Percentiles rank a stretch among this genome's conserved stretches.
Evolutionary conservation across 2,888 invertebrate genomes (phyloP).

Genomic region (Ganaspis brasiliensis): DNA sequence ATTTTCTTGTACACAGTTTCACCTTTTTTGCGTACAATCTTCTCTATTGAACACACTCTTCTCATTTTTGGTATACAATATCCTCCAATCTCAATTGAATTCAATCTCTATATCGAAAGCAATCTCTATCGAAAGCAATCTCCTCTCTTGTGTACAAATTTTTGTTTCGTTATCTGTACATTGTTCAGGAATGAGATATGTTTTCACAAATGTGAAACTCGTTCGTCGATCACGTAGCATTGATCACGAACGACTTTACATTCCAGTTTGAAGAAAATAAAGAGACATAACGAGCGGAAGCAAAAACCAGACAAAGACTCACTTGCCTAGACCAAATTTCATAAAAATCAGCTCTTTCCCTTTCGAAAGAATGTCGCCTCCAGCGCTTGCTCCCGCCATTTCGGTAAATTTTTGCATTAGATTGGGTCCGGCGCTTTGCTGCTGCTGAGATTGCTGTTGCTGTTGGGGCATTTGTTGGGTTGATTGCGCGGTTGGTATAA

Average conservation of each 20-base stretch:
- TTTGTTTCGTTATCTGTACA: neutral
- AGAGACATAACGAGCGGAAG: neutral
- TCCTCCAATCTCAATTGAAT: too few relatives aligned
- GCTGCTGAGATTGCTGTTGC: slow-evolving; percentile 80
- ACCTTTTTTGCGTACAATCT: too few relatives aligned
- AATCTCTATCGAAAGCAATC: too few relatives aligned
- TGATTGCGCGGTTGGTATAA: slow-evolving; percentile 61
- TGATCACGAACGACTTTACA: slow-evolving; percentile 39
- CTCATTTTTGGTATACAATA: too few relatives aligned
- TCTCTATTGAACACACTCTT: too few relatives aligned
- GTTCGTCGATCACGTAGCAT: slow-evolving; percentile 37
- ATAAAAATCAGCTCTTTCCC: slow-evolving; percentile 97
- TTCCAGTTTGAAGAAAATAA: neutral
- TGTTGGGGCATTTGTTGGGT: slow-evolving; percentile 78
- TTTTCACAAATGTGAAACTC: slow-evolving; percentile 47
- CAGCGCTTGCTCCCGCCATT: slow-evolving; percentile 89
- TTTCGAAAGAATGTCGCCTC: slow-evolving; percentile 94
- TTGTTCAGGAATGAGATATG: slow-evolving; percentile 56
- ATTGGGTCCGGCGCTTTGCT: slow-evolving; percentile 84
- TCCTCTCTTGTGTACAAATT: too few relatives aligned
- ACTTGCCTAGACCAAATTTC: slow-evolving; percentile 92
- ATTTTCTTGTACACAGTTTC: too few relatives aligned
- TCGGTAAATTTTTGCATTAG: slow-evolving; percentile 95
- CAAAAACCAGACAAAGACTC: slow-evolving; percentile 63
- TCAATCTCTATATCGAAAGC: too few relatives aligned